Evolutionary conservation across 2,888 invertebrate species (phyloP), one percentile per base, ranked within the genome.

Genomic region (Drosophila emarginata): DNA sequence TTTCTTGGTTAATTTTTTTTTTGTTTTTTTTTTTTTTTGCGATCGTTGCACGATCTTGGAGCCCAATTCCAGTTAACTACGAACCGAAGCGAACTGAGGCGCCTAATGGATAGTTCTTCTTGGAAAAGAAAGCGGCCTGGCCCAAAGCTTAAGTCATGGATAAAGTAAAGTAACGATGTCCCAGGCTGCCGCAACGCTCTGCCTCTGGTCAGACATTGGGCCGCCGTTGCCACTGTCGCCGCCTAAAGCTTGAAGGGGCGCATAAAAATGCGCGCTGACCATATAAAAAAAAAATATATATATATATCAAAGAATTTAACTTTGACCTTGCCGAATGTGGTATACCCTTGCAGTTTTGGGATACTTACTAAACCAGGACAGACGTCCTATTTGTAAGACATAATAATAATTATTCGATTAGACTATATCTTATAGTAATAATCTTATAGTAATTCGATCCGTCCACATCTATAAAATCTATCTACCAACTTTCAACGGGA

Each of bases 21-120:
- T 52, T 63, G 57, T 66, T 52, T 32, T 7, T 32, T 63, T 66
- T 52, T 54, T 37, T 26, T 26, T 52, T 54, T 37, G 40, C 45
- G 45, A 45, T 58, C 68, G 68, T 39, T 12, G 52, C 39, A 18
- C 52, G 36, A 32, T 54, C 45, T 12, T 12, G n/a, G 54, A 18
- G 65, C 45, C 72, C 71, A 85, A 81, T 81, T 87, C 81, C 81
- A 87, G 88, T 86, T 87, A 81, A 72, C 72, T 74, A 74, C 68
- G 72, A 71, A 67, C 57, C 74, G 71, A 67, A 73, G 79, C 74
- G 78, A 86, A 86, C 86, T 87, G 78, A 87, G 82, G 82, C 88
- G 88, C 82, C 82, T 82, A 82, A 82, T 82, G 82, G 83, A 83
- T 87, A 88, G 88, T 83, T 87, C 80, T 82, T 82, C 82, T 82